Conservation (phyloP, 2,113 vertebrate genomes). For the Corapipo altera region DNA sequence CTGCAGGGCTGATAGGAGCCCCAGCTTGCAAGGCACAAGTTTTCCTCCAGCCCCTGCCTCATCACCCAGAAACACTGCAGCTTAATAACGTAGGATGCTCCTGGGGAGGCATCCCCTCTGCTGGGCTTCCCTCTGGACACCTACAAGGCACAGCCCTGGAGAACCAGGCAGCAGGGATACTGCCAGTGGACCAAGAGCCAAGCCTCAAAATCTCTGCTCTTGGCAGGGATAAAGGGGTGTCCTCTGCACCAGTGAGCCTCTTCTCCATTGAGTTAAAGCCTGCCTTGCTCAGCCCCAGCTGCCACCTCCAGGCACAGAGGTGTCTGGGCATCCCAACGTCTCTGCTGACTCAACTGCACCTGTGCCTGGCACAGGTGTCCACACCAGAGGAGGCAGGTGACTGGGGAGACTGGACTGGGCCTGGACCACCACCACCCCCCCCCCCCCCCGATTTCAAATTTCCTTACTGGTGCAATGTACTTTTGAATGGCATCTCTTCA, state of each 20-base stretch:
- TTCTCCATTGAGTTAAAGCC: fast-evolving
- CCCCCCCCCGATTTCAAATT: background rate
- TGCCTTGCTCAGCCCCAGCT: background rate
- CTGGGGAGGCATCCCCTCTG: background rate
- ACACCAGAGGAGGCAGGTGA: background rate
- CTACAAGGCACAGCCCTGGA: background rate
- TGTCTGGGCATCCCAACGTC: background rate
- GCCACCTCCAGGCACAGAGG: background rate
- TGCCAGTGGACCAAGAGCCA: background rate
- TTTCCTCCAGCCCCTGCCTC: background rate
- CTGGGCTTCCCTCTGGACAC: background rate
- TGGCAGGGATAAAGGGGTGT: background rate
- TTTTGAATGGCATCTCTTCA: background rate
- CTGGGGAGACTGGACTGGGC: background rate
- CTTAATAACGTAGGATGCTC: background rate
- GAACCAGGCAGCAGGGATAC: background rate
- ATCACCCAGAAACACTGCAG: background rate
- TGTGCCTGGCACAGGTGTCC: fast-evolving
- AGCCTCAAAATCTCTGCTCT: background rate
- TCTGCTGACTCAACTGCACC: background rate
- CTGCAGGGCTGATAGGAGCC: background rate
- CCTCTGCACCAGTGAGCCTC: background rate
- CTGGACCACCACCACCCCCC: too few species aligned
- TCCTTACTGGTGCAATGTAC: background rate
- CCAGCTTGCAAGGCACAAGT: background rate